phyloP scores from a whole-genome alignment of 2,113 vertebrate species.

The Tenebrosternarchus preto region DNA sequence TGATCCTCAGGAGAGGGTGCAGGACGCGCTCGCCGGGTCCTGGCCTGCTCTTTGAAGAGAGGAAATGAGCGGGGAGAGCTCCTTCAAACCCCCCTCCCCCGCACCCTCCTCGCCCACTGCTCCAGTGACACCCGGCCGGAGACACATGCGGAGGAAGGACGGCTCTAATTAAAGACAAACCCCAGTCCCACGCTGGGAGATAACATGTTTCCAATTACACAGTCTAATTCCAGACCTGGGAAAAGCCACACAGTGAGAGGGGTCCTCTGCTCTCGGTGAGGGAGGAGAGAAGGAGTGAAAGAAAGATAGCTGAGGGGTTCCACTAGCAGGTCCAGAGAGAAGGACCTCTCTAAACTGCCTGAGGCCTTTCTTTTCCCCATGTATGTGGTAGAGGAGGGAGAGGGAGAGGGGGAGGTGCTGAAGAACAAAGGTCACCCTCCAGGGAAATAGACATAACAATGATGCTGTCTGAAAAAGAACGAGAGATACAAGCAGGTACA shows the following conservation, averaged over 20 bases:
- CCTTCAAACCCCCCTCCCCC: conserved; percentile 9
- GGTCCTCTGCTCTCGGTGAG: conserved; percentile 46
- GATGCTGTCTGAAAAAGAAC: conserved; percentile 57
- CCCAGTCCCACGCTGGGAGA: conserved; percentile 74
- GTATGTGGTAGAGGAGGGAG: too few species aligned
- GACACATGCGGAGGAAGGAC: conserved; percentile 51
- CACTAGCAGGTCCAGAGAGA: background rate
- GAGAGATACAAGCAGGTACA: conserved; percentile 57
- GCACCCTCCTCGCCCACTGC: conserved; percentile 5
- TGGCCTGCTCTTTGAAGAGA: conserved; percentile 44
- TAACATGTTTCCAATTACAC: conserved; percentile 77
- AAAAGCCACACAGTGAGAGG: conserved; percentile 52
- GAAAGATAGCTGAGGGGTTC: conserved; percentile 38
- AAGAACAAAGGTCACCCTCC: conserved; percentile 41
- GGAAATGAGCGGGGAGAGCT: conserved; percentile 42
- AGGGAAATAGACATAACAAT: conserved; percentile 59
- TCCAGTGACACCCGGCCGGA: conserved; percentile 36
- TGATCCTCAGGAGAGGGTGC: too few species aligned
- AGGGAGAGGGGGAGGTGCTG: too few species aligned
- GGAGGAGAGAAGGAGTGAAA: conserved; percentile 60
- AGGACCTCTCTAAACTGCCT: too few species aligned
- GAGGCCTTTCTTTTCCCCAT: background rate
- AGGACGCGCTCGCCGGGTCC: background rate
- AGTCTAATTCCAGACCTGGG: conserved; percentile 71
- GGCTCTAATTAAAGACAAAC: conserved; percentile 67